phyloP scores from a whole-genome alignment of 2,888 invertebrate species.

The Esperia sulphurella region DNA sequence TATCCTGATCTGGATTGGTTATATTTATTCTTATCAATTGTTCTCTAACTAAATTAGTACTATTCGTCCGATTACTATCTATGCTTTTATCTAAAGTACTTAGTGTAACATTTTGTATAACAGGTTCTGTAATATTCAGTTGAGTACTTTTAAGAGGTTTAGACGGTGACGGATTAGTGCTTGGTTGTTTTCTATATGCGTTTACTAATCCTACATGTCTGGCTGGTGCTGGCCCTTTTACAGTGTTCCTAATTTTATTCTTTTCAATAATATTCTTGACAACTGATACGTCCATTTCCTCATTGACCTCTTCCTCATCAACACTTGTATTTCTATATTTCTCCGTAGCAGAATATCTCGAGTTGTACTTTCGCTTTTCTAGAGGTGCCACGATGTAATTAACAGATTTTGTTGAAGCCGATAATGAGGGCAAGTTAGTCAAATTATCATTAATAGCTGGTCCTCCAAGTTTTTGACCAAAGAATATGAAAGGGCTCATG shows the following conservation, averaged over 20 bases:
- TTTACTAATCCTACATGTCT: slow-evolving; percentile 66
- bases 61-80: slow-evolving; percentile 32
- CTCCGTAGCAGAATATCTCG: slow-evolving; percentile 69
- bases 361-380: slow-evolving; percentile 67
- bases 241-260: slow-evolving; percentile 72
- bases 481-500: slow-evolving; percentile 84
- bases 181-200: slow-evolving; percentile 65
- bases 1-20: slow-evolving; percentile 33
- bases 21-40: slow-evolving; percentile 22
- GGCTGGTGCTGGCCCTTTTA: slow-evolving; percentile 72
- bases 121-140: slow-evolving; percentile 52
- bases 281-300: slow-evolving; percentile 81
- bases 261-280: slow-evolving; percentile 75
- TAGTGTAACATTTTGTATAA: slow-evolving; percentile 41
- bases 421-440: slow-evolving; percentile 64
- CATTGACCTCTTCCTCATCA: slow-evolving; percentile 77
- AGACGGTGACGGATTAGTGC: slow-evolving; percentile 44
- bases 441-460: slow-evolving; percentile 60
- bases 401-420: slow-evolving; percentile 71
- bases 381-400: slow-evolving; percentile 61
- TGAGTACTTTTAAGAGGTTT: slow-evolving; percentile 48
- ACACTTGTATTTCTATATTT: slow-evolving; percentile 70
- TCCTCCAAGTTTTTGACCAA: slow-evolving; percentile 81
- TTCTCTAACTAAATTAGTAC: slow-evolving; percentile 26
- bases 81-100: slow-evolving; percentile 36